These are phyloP conservation scores for Coelogynopora nodosa DNA, from an alignment of 2,888 invertebrate genomes.

Conservation along the genomic window DNA sequence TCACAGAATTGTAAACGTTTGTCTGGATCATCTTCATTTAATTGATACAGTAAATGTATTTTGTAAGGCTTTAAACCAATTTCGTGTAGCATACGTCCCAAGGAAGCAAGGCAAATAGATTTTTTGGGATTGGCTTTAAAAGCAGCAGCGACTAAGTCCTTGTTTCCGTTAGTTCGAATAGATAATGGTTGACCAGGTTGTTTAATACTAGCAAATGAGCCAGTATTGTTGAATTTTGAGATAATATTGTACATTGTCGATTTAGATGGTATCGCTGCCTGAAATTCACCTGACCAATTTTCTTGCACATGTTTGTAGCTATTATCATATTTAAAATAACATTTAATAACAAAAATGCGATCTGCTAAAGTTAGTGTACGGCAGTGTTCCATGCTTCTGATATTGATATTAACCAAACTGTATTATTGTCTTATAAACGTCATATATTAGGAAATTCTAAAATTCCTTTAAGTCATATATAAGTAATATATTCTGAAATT, in stretches of 20 bases:
- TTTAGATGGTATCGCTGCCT: background rate
- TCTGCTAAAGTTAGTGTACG: background rate
- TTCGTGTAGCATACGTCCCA: slow-evolving; percentile 29
- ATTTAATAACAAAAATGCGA: background rate
- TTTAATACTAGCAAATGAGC: slow-evolving; percentile 3
- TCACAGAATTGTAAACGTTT: slow-evolving; percentile 15
- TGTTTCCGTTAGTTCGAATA: background rate
- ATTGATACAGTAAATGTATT: background rate
- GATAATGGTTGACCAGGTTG: background rate
- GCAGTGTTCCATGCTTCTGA: no score
- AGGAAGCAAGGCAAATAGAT: background rate
- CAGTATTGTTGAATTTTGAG: background rate
- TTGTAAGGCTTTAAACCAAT: slow-evolving; percentile 6
- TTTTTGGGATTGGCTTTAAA: background rate
- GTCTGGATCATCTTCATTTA: slow-evolving; percentile 20
- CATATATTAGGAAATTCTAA: no score
- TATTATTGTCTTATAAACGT: no score
- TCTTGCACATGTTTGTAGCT: slow-evolving; percentile 14
- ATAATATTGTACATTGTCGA: slow-evolving; percentile 3
- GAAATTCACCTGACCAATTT: background rate
- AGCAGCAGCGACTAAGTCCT: slow-evolving; percentile 21
- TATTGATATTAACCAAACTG: no score
- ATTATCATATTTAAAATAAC: background rate
- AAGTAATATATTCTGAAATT: no score
- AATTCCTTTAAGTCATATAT: no score